These are phyloP conservation scores for Coremacera marginata DNA, from an alignment of 2,888 invertebrate species.

Conservation along the genomic window DNA sequence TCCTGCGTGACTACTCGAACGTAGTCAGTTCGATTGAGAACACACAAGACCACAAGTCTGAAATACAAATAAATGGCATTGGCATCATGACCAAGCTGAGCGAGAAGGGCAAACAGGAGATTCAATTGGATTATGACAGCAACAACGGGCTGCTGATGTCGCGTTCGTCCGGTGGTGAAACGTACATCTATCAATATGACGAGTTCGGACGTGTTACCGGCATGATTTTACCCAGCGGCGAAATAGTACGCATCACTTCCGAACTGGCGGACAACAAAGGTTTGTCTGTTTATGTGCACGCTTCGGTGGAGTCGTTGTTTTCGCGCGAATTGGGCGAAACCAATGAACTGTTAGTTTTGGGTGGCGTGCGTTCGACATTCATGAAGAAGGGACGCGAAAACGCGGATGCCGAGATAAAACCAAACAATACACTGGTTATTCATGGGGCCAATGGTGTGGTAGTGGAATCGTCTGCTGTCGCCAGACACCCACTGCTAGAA, in stretches of 20 bases:
- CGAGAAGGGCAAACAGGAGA: slow-evolving; percentile 89
- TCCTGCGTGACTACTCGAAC: slow-evolving; percentile 91
- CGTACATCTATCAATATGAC: slow-evolving; percentile 92
- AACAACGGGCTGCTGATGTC: slow-evolving; percentile 89
- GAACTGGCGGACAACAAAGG: slow-evolving; percentile 83
- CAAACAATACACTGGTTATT: slow-evolving; percentile 83
- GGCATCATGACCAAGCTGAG: slow-evolving; percentile 90
- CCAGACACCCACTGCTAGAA: slow-evolving; percentile 85
- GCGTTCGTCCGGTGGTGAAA: slow-evolving; percentile 85
- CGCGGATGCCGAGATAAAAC: slow-evolving; percentile 81
- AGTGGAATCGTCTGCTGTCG: slow-evolving; percentile 82
- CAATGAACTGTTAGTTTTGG: slow-evolving; percentile 75
- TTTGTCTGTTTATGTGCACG: slow-evolving; percentile 79
- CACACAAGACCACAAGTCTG: slow-evolving; percentile 92
- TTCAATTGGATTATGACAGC: slow-evolving; percentile 91
- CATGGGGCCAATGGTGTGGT: slow-evolving; percentile 81
- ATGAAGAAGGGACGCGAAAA: slow-evolving; percentile 80
- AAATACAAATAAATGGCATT: slow-evolving; percentile 91
- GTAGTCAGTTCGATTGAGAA: slow-evolving; percentile 95
- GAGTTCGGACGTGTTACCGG: slow-evolving; percentile 87
- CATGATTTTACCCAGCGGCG: slow-evolving; percentile 91
- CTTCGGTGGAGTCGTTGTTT: slow-evolving; percentile 72
- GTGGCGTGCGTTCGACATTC: slow-evolving; percentile 77
- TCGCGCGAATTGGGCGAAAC: slow-evolving; percentile 72
- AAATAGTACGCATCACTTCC: slow-evolving; percentile 84